phyloP scores from a whole-genome alignment of 2,113 vertebrate species.

The Ceratotherium simum region DNA sequence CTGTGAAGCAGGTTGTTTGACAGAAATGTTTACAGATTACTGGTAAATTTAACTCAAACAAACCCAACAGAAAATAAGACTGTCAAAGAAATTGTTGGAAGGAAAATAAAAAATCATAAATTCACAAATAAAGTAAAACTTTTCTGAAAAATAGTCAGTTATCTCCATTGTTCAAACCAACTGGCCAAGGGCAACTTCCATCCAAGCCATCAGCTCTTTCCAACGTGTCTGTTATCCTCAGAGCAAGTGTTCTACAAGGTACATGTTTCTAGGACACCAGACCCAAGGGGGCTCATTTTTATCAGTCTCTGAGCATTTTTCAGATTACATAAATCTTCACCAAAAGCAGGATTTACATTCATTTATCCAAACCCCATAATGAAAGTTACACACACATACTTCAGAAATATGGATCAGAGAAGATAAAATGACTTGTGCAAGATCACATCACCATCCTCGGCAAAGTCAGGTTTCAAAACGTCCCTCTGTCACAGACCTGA shows the following conservation, averaged over 20 bases:
- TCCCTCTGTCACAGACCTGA: not conserved
- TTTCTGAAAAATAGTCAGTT: not conserved
- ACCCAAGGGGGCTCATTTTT: not conserved
- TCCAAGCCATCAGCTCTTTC: not conserved
- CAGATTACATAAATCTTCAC: not conserved
- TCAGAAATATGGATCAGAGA: not conserved
- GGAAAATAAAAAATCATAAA: not conserved
- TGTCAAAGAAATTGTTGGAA: not conserved
- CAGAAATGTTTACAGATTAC: not conserved
- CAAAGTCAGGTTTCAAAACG: not conserved
- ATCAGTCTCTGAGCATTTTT: not conserved
- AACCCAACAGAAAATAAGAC: constrained; percentile 31
- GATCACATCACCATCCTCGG: not conserved
- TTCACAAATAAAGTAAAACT: not conserved
- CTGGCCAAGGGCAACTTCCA: not conserved
- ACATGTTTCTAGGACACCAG: not conserved
- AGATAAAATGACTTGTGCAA: not conserved
- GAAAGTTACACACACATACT: not conserved
- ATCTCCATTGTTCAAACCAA: not conserved
- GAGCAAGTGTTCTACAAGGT: not conserved
- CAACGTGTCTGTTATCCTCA: not conserved
- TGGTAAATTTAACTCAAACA: not conserved
- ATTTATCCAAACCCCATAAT: not conserved
- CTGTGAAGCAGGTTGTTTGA: not conserved
- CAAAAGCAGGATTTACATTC: not conserved